Base-by-base conservation (phyloP, 2,113 vertebrate genomes). In the Sisor rabdophorus region DNA sequence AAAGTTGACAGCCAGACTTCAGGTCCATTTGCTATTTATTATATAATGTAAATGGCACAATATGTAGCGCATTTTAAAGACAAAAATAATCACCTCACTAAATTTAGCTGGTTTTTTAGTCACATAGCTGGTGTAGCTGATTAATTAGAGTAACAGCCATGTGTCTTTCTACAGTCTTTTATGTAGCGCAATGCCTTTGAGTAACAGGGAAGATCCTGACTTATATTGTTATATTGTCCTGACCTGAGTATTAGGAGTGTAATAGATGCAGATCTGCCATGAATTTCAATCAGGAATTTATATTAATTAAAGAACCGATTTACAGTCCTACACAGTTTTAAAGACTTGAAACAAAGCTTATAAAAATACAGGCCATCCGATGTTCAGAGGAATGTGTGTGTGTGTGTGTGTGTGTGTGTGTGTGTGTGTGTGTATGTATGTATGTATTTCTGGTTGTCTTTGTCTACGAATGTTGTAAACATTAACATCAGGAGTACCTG, bases 41-140 rank as follows among this genome's bases (percentile, higher is more conserved):
- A 32, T 32, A 72, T 65, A 56, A 79, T 69, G 78, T 76, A 40
- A 82, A 64, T 3, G 9, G 52, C 70, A 60, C 53, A 63, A 71
- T 79, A 82, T 82, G 81, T 82, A 82, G 81, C 81, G 80, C 63
- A 54, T 61, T 13, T 28, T 63, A 47, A 54, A n/a, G 44, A 44
- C 47, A 26, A 71, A 30, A 71, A 13, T 11, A 2, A 61, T 50
- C 22, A 50, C 72, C 72, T 74, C 44, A 28, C n/a, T 22, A 60
- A 50, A 44, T 65, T 52, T 50, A 71, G 19, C 48, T 63, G 15
- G 20, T 63, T 44, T 54, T 61, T 47, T 72, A 59, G 1, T 36
- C 47, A 56, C 44, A 68, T 50, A 50, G 47, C 65, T 61, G 53
- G 40, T 71, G 58, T 59, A 52, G 59, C 78, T 13, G 71, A 71